Conservation (phyloP, 2,888 invertebrate species). For the Cryptosula pallasiana region DNA sequence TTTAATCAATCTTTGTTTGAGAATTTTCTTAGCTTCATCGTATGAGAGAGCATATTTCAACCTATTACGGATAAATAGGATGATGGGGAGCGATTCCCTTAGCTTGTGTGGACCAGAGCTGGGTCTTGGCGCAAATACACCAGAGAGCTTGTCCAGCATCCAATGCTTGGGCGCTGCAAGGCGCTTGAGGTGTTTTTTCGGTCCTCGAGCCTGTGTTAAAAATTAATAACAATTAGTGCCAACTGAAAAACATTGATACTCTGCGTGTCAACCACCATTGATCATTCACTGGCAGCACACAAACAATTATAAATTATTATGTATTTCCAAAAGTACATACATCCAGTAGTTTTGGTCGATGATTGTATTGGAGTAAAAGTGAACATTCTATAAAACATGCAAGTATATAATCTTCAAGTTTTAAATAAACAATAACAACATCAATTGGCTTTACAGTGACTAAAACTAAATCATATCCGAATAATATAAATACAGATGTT, state of each 20-base stretch:
- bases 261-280: too few species aligned
- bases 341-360: too few species aligned
- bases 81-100: slow-evolving; percentile 90
- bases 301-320: too few species aligned
- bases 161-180: slow-evolving; percentile 98
- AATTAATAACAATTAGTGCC: slow-evolving; percentile 25
- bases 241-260: neutral
- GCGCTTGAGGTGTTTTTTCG: slow-evolving; percentile 99
- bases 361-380: too few species aligned
- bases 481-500: too few species aligned
- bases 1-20: slow-evolving; percentile 95
- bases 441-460: too few species aligned
- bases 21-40: slow-evolving; percentile 93
- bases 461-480: too few species aligned
- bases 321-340: too few species aligned
- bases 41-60: slow-evolving; percentile 96
- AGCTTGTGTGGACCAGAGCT: slow-evolving; percentile 96
- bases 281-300: too few species aligned
- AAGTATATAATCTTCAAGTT: too few species aligned
- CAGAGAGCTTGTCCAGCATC: slow-evolving; percentile 99
- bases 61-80: slow-evolving; percentile 93
- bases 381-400: too few species aligned
- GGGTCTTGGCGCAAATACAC: slow-evolving; percentile 92
- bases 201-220: slow-evolving; percentile 78
- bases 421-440: too few species aligned